phyloP scores from a whole-genome alignment of 2,113 vertebrate genomes.

The Alaudala cheleensis region DNA sequence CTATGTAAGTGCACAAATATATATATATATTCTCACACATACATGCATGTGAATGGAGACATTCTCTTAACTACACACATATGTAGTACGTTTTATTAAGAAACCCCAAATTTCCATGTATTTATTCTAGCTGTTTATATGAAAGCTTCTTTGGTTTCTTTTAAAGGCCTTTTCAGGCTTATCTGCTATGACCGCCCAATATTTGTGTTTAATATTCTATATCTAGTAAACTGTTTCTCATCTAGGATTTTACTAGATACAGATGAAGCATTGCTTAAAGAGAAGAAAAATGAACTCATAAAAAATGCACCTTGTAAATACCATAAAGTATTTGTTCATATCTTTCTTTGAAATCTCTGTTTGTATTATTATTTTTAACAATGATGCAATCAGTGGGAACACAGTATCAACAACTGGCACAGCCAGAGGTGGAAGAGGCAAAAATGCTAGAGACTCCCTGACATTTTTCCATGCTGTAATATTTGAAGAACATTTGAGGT shows the following conservation, averaged over 20 bases:
- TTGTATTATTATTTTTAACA: slow-evolving; percentile 40
- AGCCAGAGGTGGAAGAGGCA: not conserved
- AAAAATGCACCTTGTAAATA: slow-evolving; percentile 64
- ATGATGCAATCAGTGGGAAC: not conserved
- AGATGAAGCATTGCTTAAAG: slow-evolving; percentile 21
- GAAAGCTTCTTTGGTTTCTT: slow-evolving; percentile 13
- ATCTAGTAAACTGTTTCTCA: slow-evolving; percentile 34
- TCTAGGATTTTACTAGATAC: slow-evolving; percentile 13
- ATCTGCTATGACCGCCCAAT: not conserved
- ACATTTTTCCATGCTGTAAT: not conserved
- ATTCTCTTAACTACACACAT: slow-evolving; percentile 17
- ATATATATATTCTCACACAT: slow-evolving; percentile 27
- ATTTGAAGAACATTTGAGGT: not conserved
- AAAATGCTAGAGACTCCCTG: not conserved
- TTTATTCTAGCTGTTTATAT: slow-evolving; percentile 27
- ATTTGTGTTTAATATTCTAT: slow-evolving; percentile 25
- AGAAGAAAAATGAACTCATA: slow-evolving; percentile 47
- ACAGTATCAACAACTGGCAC: not conserved
- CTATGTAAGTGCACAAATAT: slow-evolving; percentile 1
- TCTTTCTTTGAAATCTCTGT: slow-evolving; percentile 46
- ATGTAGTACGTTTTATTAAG: slow-evolving; percentile 16
- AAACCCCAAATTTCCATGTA: not conserved
- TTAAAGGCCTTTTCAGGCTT: not conserved
- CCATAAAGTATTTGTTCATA: slow-evolving; percentile 30
- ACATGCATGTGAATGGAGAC: not conserved